A percentile compares a stretch with the other conserved stretches of the same genome.
Conservation (phyloP, 2,797 vertebrate species). For the Anisognathus igniventris region DNA sequence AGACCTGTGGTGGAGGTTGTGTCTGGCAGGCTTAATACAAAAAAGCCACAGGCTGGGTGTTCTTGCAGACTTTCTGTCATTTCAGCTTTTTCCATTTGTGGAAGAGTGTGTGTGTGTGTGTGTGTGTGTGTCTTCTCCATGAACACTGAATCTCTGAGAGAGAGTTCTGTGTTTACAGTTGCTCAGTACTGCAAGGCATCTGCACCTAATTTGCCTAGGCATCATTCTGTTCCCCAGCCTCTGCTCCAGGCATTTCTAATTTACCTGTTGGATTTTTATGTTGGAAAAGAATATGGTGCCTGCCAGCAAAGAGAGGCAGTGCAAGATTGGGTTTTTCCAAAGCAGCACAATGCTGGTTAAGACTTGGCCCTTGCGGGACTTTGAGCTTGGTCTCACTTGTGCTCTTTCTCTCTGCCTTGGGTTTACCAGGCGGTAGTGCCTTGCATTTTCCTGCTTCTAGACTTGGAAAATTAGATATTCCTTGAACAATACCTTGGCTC, state of each 20-base stretch:
- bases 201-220: not conserved
- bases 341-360: not conserved
- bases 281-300: accelerated
- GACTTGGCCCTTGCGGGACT: not conserved
- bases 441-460: not conserved
- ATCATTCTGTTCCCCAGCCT: not conserved
- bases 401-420: not conserved
- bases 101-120: not conserved
- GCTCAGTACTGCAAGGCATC: not conserved
- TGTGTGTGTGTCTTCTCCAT: not conserved
- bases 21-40: accelerated
- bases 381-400: not conserved
- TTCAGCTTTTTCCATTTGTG: not conserved
- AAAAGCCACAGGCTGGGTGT: not conserved
- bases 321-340: not conserved
- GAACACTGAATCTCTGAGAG: not conserved
- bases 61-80: not conserved
- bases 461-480: not conserved
- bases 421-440: not conserved
- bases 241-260: not conserved
- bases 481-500: not conserved
- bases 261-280: not conserved
- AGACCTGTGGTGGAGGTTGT: not conserved
- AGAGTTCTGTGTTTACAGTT: not conserved
- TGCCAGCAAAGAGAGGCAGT: not conserved